Evolutionary conservation across 2,888 invertebrate genomes (phyloP).

Genomic region (Drosophila multiciliata): DNA sequence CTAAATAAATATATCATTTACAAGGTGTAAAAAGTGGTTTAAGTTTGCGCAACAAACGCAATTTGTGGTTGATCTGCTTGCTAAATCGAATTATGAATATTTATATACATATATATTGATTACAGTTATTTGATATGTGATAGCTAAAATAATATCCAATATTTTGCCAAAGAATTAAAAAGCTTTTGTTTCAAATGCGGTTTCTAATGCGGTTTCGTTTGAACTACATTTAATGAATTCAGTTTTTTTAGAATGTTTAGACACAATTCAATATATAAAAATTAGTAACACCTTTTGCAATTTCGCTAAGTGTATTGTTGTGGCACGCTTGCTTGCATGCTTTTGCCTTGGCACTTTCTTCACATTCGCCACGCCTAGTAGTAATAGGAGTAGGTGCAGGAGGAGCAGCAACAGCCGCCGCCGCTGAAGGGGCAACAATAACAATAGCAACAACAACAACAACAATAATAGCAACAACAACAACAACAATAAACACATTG

Average conservation of each 20-base stretch:
- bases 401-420: conserved; percentile 31
- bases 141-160: not conserved
- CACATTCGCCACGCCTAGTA: conserved; percentile 51
- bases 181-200: not conserved
- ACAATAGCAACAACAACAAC: conserved; percentile 18
- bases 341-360: conserved; percentile 59
- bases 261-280: not conserved
- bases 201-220: not conserved
- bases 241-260: not conserved
- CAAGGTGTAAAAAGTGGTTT: not conserved
- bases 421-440: conserved; percentile 43
- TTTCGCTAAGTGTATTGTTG: conserved; percentile 39
- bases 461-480: conserved; percentile 1
- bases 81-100: not conserved
- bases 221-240: not conserved
- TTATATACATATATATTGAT: not conserved
- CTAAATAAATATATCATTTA: not conserved
- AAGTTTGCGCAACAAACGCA: not conserved
- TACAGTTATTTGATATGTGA: not conserved
- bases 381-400: conserved; percentile 29
- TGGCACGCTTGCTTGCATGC: conserved; percentile 50
- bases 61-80: not conserved
- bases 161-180: not conserved
- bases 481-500: conserved; percentile 11
- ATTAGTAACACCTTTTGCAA: not conserved